phyloP scores from a whole-genome alignment of 2,113 vertebrate genomes.

The Camelus dromedarius region DNA sequence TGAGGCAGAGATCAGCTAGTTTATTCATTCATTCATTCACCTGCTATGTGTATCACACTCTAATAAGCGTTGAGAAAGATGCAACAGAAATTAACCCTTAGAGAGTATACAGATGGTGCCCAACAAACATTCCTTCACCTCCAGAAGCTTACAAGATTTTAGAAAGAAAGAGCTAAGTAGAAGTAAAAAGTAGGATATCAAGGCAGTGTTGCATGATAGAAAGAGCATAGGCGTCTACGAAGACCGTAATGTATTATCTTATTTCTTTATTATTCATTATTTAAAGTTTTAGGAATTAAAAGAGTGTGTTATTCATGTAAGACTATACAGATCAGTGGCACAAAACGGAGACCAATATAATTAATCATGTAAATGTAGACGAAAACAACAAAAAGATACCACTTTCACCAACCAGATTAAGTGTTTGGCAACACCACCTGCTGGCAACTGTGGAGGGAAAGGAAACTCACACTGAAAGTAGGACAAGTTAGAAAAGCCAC shows the following conservation, averaged over 20 bases:
- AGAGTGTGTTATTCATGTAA: not conserved
- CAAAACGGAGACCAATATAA: not conserved
- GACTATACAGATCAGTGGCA: not conserved
- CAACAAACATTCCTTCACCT: not conserved
- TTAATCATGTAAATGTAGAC: not conserved
- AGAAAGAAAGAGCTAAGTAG: not conserved
- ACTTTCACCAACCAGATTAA: not conserved
- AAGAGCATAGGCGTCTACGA: not conserved
- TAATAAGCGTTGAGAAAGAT: not conserved
- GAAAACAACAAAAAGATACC: not conserved
- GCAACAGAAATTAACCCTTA: not conserved
- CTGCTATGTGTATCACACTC: not conserved
- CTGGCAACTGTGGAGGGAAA: not conserved
- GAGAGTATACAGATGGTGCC: not conserved
- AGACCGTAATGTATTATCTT: not conserved
- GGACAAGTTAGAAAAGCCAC: not conserved
- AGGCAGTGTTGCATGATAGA: not conserved
- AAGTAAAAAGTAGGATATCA: not conserved
- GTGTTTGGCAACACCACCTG: not conserved
- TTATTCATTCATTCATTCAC: not conserved
- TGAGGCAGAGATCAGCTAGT: not conserved
- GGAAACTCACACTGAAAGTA: not conserved
- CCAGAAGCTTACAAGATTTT: not conserved
- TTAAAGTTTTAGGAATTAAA: not conserved
- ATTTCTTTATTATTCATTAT: not conserved